A percentile compares a stretch with the other conserved stretches of the same genome.
Evolutionary conservation across 2,888 invertebrate species (phyloP).

Genomic region (Lasioglossum calceatum): DNA sequence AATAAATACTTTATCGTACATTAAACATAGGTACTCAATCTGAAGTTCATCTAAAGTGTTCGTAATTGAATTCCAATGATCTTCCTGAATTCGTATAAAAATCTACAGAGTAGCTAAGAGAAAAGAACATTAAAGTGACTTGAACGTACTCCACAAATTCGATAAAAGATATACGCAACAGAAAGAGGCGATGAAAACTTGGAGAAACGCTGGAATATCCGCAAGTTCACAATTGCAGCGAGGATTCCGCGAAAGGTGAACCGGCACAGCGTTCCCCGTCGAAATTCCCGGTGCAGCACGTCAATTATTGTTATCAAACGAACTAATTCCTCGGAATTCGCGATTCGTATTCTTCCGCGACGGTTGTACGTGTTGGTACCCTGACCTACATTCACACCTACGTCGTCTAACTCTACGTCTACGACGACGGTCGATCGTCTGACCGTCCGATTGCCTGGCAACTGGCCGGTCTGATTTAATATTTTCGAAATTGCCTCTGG

Average conservation of each 20-base stretch:
- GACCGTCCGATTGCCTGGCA: constrained; percentile 67
- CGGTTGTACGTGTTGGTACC: constrained; percentile 75
- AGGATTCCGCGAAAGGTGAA: neutral
- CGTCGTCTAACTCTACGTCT: constrained; percentile 62
- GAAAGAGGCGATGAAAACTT: neutral
- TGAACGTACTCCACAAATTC: neutral
- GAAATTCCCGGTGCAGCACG: neutral
- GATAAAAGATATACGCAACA: neutral
- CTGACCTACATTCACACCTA: constrained; percentile 80
- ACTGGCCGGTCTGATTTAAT: constrained; percentile 69
- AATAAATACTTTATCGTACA: neutral
- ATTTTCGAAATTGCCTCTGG: constrained; percentile 68
- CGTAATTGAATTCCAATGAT: no score
- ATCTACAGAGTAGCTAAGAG: no score
- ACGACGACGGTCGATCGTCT: constrained; percentile 71
- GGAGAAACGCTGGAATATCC: neutral
- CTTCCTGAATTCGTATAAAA: no score
- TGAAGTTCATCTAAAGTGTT: no score
- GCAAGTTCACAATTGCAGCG: neutral
- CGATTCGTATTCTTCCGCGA: constrained; percentile 50
- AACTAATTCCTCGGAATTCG: constrained; percentile 17
- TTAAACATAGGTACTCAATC: no score
- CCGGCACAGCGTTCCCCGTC: neutral
- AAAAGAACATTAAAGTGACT: no score
- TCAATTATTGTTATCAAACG: constrained; percentile 4